Base-by-base conservation (phyloP, 2,888 invertebrate species). In the Chrysomela aeneicollis region DNA sequence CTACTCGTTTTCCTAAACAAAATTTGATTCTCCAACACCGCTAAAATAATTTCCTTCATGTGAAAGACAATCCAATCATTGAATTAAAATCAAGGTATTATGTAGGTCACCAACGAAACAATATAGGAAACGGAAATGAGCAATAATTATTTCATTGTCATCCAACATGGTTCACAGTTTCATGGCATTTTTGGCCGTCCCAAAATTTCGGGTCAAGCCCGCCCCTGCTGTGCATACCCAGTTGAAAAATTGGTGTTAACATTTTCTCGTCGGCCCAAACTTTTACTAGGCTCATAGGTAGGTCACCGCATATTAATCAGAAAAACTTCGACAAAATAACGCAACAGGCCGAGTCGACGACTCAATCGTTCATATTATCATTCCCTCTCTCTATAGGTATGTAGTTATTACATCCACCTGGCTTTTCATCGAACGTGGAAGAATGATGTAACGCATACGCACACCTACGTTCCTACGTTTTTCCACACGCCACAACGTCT, bases 401-500 rank as follows among this genome's bases (percentile, higher is more conserved):
- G n/a, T n/a, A n/a, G n/a, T n/a, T 62, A 57, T 57, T 21, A 49
- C 50, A 26, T 26, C 26, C 62, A 62, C 62, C 62, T 62, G 62
- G 62, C 57, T 57, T 57, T 57, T 47, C 46, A 37, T 26, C 57
- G 57, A 57, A 46, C 57, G 61, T 62, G 19, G 42, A 57, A 51
- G 62, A 21, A 22, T 22, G 26, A 57, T 68, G 68, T 42, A 42
- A 68, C 63, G 68, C 61, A 64, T 26, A 53, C 57, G 19, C 52
- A 68, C 68, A 61, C 68, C 68, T 63, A 68, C 68, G 63, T 59
- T 53, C 68, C 68, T 63, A 68, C 68, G 63, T 59, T 58, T 58
- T 52, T 58, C n/a, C n/a, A n/a, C 60, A 62, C 63, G 68, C 63
- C 68, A 58, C 37, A 52, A 55, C 49, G 68, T 68, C 68, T 68